Base-by-base conservation (phyloP, 1,140 invertebrate species). In the Drosophila insularis region DNA sequence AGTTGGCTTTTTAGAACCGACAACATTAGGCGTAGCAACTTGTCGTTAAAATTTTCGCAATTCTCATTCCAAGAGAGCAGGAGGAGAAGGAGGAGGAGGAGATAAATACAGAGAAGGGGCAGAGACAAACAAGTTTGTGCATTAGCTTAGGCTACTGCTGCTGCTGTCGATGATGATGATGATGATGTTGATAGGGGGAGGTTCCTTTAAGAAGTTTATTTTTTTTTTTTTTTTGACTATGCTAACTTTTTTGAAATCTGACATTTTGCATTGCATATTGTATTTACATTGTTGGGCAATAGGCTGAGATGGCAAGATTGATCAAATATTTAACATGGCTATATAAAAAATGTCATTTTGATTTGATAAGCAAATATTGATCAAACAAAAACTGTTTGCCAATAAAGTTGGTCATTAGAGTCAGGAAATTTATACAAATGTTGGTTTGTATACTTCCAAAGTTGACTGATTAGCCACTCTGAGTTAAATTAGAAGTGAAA, bases 11-110 rank as follows among this genome's bases (percentile, higher is more conserved):
- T 43, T 85, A 85, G 81, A 85, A 85, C 85, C 68, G 72, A 70
- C 74, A 69, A 64, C 55, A 43, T 50, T 39, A 46, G 56, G 21
- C 70, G 23, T 17, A 67, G 63, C 55, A 53, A 69, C 69, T 81
- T 68, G 79, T 76, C 82, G 73, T 80, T 87, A 61, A 76, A 65
- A 80, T 82, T 85, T 87, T 87, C 82, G 82, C 82, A 87, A 87
- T 89, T 87, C 72, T 89, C 46, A 50, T 70, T 63, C 68, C 37
- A 70, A 76, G 54, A 23, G 27, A 53, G 27, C 3, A 35, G 32
- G 6, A 27, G 27, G 14, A 46, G 39, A 37, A 32, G 21, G 5
- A 6, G 11, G 5, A 6, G 11, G 11, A 37, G 7, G 27, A 43
- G 14, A 17, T 17, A n/a, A 8, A 23, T 19, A 40, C 31, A 50